Evolutionary conservation across 2,113 vertebrate species (phyloP).

Genomic region (Oryzias javanicus): DNA sequence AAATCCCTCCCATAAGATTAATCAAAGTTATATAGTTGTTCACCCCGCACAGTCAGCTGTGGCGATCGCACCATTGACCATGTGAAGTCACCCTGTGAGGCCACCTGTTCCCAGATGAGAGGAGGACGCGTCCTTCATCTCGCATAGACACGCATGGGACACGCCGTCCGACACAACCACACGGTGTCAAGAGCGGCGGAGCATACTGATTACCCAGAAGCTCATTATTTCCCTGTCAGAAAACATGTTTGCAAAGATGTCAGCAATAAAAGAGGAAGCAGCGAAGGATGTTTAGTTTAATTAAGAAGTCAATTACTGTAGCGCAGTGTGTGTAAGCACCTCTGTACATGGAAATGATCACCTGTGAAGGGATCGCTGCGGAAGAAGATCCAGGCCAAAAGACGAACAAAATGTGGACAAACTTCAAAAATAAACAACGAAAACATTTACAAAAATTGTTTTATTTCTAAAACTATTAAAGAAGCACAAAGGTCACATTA

Average conservation of each 20-base stretch:
- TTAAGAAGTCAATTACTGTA: constrained; percentile 31
- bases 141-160: constrained; percentile 54
- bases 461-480: not conserved
- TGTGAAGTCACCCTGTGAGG: constrained; percentile 70
- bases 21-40: constrained; percentile 49
- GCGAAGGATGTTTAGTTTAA: constrained; percentile 19
- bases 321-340: constrained; percentile 31
- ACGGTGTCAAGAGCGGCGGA: constrained; percentile 46
- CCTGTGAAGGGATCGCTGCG: not conserved
- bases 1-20: constrained; percentile 35
- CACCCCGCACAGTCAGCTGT: constrained; percentile 30
- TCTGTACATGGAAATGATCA: not conserved
- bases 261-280: constrained; percentile 15
- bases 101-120: constrained; percentile 72
- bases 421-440: constrained; percentile 15
- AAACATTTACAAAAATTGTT: constrained; percentile 1
- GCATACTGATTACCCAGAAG: constrained; percentile 60
- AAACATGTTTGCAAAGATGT: constrained; percentile 33
- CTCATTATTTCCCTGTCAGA: constrained; percentile 35
- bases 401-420: constrained; percentile 3
- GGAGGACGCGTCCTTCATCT: constrained; percentile 68
- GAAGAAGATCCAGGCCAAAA: not conserved
- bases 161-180: constrained; percentile 64
- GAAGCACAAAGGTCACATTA: no score
- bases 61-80: constrained; percentile 61